Percentiles rank a stretch among this genome's conserved stretches.
These are phyloP conservation scores for Elymnias hypermnestra DNA, from an alignment of 1,140 invertebrate species.

Conservation along the genomic window DNA sequence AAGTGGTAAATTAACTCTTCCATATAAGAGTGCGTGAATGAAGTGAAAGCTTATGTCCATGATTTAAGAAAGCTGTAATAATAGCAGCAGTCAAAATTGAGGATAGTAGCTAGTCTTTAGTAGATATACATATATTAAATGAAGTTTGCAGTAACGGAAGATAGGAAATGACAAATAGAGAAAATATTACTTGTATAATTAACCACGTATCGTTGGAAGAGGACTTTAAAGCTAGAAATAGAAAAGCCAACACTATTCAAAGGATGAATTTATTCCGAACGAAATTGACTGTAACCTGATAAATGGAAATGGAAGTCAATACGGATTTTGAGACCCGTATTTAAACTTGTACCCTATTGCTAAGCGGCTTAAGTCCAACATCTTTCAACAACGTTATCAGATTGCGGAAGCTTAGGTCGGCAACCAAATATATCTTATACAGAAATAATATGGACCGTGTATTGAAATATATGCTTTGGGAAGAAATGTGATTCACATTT, in stretches of 20 bases:
- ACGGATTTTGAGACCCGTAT: not conserved
- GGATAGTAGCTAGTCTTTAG: no score
- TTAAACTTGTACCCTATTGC: constrained; percentile 1
- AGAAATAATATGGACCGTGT: constrained; percentile 13
- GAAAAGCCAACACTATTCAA: not conserved
- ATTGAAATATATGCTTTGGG: constrained; percentile 17
- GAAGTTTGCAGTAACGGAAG: no score
- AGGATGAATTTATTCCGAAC: constrained; percentile 4
- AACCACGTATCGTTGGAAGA: no score
- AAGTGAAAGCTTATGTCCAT: no score
- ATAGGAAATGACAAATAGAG: not conserved
- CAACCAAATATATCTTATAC: constrained; percentile 31
- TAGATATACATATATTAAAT: no score
- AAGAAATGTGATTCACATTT: constrained; percentile 26
- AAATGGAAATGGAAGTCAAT: constrained; percentile 12
- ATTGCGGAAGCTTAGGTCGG: constrained; percentile 26
- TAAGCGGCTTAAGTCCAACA: constrained; percentile 6
- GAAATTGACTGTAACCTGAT: constrained; percentile 15
- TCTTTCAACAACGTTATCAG: not conserved
- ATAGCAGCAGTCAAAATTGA: no score
- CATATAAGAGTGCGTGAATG: no score
- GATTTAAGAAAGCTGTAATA: no score
- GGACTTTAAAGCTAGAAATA: no score
- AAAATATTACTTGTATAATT: no score
- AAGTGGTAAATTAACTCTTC: no score